Evolutionary conservation across 2,113 vertebrate species (phyloP).

Genomic region (Campylomormyrus numenius): DNA sequence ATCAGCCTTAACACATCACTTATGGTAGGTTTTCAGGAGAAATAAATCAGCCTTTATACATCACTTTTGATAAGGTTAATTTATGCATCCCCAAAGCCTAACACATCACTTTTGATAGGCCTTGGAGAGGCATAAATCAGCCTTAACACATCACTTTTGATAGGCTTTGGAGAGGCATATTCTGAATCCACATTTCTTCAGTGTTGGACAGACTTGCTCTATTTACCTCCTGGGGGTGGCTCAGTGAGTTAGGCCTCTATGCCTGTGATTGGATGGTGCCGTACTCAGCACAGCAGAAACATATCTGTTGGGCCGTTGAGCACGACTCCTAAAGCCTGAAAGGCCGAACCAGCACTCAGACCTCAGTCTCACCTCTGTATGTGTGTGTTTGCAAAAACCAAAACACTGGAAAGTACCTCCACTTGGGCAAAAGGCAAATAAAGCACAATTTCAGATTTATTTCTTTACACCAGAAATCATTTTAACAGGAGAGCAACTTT

Average conservation of each 20-base stretch:
- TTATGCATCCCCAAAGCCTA: no score
- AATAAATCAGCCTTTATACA: background rate
- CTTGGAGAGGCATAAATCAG: background rate
- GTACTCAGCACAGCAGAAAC: background rate
- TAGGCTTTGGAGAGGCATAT: background rate
- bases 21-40: background rate
- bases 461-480: background rate
- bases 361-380: no score
- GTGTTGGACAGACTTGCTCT: no score
- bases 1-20: no score
- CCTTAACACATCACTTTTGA: background rate
- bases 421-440: no score
- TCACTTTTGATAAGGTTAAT: no score
- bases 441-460: background rate
- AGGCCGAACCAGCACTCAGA: background rate
- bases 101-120: background rate
- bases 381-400: no score
- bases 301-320: background rate
- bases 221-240: background rate
- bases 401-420: no score
- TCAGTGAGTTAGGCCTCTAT: background rate
- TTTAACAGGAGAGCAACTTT: background rate
- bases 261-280: background rate
- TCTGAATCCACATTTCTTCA: background rate
- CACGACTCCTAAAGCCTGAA: background rate